Percentiles rank a stretch among this genome's conserved stretches.
Evolutionary conservation across 2,113 vertebrate species (phyloP).

Genomic region (Carollia perspicillata): DNA sequence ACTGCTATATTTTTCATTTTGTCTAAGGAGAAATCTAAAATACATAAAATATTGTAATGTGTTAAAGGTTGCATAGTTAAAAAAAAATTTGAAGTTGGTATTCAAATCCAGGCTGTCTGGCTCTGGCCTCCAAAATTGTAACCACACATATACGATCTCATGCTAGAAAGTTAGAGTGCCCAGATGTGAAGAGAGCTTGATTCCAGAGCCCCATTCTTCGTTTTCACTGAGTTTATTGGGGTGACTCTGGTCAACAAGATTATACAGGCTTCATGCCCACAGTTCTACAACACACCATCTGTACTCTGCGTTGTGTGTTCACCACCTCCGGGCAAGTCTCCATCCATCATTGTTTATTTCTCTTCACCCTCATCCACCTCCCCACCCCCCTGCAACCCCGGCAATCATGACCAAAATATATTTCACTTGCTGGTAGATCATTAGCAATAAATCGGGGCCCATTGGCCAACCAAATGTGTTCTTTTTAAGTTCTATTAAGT

Average conservation of each 20-base stretch:
- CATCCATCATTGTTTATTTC: too few species aligned
- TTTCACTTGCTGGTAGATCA: neutral
- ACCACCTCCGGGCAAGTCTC: too few species aligned
- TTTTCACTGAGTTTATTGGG: neutral
- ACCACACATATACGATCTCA: neutral
- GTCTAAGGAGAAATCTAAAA: neutral
- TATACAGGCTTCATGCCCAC: too few species aligned
- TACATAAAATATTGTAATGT: neutral
- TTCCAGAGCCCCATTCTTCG: neutral
- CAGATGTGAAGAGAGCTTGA: neutral
- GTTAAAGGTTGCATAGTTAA: neutral
- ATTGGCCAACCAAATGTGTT: neutral
- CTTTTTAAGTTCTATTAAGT: constrained; percentile 22
- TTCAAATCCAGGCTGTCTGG: neutral
- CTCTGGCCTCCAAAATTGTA: neutral
- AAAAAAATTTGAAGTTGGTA: neutral
- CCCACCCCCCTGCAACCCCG: too few species aligned
- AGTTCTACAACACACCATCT: too few species aligned
- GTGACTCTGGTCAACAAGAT: too few species aligned
- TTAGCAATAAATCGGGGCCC: neutral
- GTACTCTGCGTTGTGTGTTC: too few species aligned
- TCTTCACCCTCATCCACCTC: too few species aligned
- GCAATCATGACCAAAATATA: neutral
- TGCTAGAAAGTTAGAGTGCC: neutral
- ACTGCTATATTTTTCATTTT: neutral